Percentiles rank a stretch among this genome's conserved stretches.
Conservation (phyloP, 2,113 vertebrate species). For the Anthoscopus minutus region DNA sequence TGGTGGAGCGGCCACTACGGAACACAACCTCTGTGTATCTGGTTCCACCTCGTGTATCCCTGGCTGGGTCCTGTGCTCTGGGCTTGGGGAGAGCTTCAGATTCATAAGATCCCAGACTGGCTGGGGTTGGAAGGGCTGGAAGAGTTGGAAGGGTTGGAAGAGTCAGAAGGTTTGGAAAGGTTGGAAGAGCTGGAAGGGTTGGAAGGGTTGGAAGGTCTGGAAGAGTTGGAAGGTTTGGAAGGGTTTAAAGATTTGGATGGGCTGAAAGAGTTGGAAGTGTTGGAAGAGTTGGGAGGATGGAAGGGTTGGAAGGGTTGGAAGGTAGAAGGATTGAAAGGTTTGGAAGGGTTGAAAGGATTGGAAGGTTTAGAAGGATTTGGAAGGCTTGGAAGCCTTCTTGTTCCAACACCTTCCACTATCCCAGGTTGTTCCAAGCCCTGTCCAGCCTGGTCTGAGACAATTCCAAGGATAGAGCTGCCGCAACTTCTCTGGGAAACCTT, state of each 20-base stretch:
- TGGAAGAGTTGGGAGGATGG: neutral
- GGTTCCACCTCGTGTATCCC: fast-evolving
- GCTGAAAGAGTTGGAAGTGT: neutral
- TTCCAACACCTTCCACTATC: neutral
- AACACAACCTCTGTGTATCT: neutral
- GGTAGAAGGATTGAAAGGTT: neutral
- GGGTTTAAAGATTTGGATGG: neutral
- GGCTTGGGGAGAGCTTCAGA: neutral
- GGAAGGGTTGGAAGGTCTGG: neutral
- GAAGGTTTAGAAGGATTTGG: neutral
- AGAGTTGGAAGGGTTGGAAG: fast-evolving
- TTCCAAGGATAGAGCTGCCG: neutral
- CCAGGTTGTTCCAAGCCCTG: neutral
- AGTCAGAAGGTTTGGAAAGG: fast-evolving
- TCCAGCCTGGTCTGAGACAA: neutral
- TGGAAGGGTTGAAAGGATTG: neutral
- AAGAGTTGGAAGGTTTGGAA: neutral
- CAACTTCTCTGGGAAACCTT: neutral
- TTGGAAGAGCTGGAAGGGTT: fast-evolving
- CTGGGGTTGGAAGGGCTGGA: neutral
- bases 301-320: neutral
- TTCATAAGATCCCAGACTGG: fast-evolving
- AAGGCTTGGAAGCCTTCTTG: neutral
- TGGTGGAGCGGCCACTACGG: fast-evolving
- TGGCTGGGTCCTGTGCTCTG: fast-evolving